Conservation (phyloP, 2,888 invertebrate genomes). For the Trissolcus japonicus region DNA sequence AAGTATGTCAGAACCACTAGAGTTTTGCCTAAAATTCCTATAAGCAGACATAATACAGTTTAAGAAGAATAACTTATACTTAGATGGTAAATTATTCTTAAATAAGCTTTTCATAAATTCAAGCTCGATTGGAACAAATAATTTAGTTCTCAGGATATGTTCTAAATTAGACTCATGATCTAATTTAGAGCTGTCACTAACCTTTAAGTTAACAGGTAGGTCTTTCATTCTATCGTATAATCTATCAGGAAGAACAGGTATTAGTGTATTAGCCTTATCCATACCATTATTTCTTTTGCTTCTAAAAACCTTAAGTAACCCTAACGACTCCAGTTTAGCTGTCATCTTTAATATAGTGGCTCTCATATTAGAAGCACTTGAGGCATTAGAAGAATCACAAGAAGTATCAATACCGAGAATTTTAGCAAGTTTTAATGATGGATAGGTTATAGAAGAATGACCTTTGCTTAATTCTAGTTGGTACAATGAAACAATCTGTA, state of each 20-base stretch:
- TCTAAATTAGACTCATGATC: background rate
- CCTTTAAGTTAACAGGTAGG: background rate
- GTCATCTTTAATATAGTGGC: background rate
- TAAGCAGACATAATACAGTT: constrained; percentile 3
- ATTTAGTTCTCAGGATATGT: background rate
- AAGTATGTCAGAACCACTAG: background rate
- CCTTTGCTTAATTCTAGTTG: constrained; percentile 3
- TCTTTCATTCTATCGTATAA: background rate
- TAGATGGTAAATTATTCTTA: constrained; percentile 3
- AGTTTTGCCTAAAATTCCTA: constrained; percentile 1
- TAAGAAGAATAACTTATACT: constrained; percentile 3
- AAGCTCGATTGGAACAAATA: background rate
- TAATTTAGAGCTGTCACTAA: background rate
- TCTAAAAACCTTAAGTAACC: background rate
- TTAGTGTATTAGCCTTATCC: background rate
- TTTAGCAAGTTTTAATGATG: constrained; percentile 1
- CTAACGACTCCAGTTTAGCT: background rate
- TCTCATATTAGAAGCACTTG: constrained; percentile 3
- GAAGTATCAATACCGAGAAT: background rate
- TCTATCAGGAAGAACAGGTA: background rate
- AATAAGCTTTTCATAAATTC: constrained; percentile 3
- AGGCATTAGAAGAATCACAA: constrained; percentile 3
- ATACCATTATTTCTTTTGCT: background rate
- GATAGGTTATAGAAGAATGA: background rate
- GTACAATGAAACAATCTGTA: background rate